A percentile compares a stretch with the other conserved stretches of the same genome.
These are phyloP conservation scores for Orthosia gracilis DNA, from an alignment of 2,888 invertebrate species.

Conservation along the genomic window DNA sequence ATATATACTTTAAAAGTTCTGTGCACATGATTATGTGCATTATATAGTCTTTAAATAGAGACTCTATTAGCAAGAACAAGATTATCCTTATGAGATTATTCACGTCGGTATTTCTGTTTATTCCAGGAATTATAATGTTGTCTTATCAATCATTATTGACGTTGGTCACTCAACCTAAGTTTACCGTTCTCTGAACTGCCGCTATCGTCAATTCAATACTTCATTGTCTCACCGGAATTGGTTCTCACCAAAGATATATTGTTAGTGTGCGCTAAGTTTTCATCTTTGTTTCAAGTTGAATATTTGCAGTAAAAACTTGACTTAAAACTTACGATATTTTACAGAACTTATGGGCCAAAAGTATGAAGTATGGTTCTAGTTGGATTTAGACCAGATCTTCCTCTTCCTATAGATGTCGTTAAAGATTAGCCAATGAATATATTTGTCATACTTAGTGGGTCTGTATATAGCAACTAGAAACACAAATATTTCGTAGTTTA, in stretches of 20 bases:
- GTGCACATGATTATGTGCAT: conserved; percentile 41
- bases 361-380: conserved; percentile 14
- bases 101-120: conserved; percentile 16
- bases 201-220: conserved; percentile 52
- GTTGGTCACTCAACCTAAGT: conserved; percentile 39
- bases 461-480: background rate
- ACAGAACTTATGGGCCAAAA: conserved; percentile 28
- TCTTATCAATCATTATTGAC: conserved; percentile 24
- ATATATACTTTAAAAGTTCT: conserved; percentile 62
- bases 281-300: conserved; percentile 31
- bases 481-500: background rate
- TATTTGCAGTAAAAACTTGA: conserved; percentile 20
- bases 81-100: conserved; percentile 14
- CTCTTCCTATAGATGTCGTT: background rate
- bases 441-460: background rate
- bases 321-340: conserved; percentile 27
- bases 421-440: background rate
- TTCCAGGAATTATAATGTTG: conserved; percentile 31
- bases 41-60: conserved; percentile 12
- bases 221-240: conserved; percentile 58
- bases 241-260: conserved; percentile 51
- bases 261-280: conserved; percentile 42
- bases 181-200: conserved; percentile 52
- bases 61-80: conserved; percentile 3
- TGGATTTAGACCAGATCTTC: conserved; percentile 1